Percentiles rank a stretch among this genome's conserved stretches.
Evolutionary conservation across 2,888 invertebrate species (phyloP).

Genomic region (Nomada goodeniana): DNA sequence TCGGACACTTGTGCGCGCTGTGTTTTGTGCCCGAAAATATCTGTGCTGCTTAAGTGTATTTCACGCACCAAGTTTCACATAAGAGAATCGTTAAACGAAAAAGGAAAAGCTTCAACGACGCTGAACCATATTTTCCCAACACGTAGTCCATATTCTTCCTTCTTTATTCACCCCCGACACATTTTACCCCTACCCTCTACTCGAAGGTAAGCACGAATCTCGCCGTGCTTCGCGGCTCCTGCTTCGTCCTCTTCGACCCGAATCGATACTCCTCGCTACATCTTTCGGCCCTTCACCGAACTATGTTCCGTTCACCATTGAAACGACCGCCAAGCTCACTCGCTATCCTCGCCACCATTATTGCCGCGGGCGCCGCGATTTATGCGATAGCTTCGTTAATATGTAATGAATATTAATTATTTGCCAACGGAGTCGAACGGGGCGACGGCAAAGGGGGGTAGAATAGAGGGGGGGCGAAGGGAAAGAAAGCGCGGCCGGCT

Average conservation of each 20-base stretch:
- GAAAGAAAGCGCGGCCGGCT: constrained; percentile 57
- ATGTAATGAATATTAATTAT: constrained; percentile 84
- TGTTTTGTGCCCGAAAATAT: no score
- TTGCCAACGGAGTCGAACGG: constrained; percentile 71
- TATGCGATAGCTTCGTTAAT: constrained; percentile 83
- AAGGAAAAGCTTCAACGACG: no score
- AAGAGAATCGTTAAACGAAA: no score
- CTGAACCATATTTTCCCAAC: no score
- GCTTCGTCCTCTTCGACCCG: not conserved
- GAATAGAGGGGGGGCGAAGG: constrained; percentile 4
- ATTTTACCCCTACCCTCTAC: no score
- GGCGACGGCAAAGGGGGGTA: constrained; percentile 61
- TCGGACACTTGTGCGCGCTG: not conserved
- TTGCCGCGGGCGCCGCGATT: constrained; percentile 75
- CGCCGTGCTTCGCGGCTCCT: not conserved
- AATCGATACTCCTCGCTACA: constrained; percentile 75
- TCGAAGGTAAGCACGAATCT: not conserved
- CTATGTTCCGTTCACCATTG: constrained; percentile 51
- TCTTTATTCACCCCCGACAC: no score
- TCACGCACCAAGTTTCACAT: no score
- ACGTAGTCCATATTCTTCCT: no score
- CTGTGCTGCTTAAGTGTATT: no score
- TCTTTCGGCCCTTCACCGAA: constrained; percentile 74
- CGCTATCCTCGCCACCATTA: constrained; percentile 69
- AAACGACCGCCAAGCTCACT: constrained; percentile 48